Evolutionary conservation across 2,113 vertebrate genomes (phyloP).

Genomic region (Lamprologus speciosus): DNA sequence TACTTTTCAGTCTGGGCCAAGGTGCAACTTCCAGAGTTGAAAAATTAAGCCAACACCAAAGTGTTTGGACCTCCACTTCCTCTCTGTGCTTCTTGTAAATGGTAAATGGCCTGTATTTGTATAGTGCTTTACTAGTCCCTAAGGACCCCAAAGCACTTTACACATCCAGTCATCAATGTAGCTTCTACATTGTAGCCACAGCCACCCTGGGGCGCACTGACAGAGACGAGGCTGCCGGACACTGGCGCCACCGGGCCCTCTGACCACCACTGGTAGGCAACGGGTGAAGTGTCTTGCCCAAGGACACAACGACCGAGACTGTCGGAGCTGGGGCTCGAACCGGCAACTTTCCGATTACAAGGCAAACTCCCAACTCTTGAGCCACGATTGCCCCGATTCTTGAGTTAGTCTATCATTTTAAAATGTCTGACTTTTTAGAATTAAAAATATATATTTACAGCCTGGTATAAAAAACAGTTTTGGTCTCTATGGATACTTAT

Average conservation of each 20-base stretch:
- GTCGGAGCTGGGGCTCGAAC: too few relatives aligned
- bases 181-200: neutral
- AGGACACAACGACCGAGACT: too few relatives aligned
- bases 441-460: neutral
- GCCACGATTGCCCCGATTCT: neutral
- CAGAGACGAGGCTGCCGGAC: neutral
- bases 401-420: neutral
- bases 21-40: neutral
- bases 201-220: neutral
- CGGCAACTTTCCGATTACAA: too few relatives aligned
- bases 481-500: neutral
- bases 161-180: too few relatives aligned
- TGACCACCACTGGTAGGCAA: rapidly evolving
- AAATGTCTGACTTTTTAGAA: neutral
- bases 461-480: neutral
- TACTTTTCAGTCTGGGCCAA: neutral
- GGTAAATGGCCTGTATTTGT: too few relatives aligned
- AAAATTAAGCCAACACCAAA: neutral
- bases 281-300: too few relatives aligned
- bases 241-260: neutral
- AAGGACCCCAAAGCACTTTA: too few relatives aligned
- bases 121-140: too few relatives aligned
- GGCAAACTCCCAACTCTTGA: too few relatives aligned
- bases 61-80: neutral
- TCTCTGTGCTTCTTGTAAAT: neutral